A percentile compares a stretch with the other conserved stretches of the same genome.
These are phyloP conservation scores for Sebastes diploproa DNA, from an alignment of 2,797 vertebrate species.

Conservation along the genomic window DNA sequence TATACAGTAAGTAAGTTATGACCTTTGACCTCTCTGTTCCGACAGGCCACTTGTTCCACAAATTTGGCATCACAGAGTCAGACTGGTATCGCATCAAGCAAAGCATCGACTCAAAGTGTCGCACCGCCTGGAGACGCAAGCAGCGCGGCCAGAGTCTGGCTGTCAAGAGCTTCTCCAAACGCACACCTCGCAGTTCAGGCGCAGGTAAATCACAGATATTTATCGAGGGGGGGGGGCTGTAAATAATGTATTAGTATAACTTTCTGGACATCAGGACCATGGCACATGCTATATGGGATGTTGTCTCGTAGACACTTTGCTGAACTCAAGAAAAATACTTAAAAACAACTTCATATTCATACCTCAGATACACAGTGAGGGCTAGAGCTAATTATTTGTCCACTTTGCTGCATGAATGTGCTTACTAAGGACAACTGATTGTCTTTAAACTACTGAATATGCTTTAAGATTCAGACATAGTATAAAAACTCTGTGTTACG, in stretches of 20 bases:
- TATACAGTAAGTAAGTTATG: background rate
- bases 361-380: background rate
- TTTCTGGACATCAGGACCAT: no score
- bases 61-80: conserved; percentile 94
- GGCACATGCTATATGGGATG: background rate
- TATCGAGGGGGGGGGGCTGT: background rate
- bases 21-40: conserved; percentile 15
- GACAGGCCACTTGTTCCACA: conserved; percentile 96
- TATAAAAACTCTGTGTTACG: background rate
- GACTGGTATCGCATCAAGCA: conserved; percentile 99
- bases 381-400: background rate
- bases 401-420: background rate
- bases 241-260: background rate
- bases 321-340: background rate
- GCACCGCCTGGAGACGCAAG: conserved; percentile 97
- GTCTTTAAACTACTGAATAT: background rate
- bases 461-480: background rate
- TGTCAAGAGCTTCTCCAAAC: conserved; percentile 97
- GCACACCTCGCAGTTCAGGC: conserved; percentile 87
- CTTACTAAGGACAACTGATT: background rate
- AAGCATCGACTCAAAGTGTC: conserved; percentile 98
- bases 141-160: conserved; percentile 97
- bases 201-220: conserved; percentile 55
- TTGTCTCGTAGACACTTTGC: background rate
- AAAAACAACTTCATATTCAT: background rate